Conservation (phyloP, 2,888 invertebrate species). For the Diachrysia chrysitis region DNA sequence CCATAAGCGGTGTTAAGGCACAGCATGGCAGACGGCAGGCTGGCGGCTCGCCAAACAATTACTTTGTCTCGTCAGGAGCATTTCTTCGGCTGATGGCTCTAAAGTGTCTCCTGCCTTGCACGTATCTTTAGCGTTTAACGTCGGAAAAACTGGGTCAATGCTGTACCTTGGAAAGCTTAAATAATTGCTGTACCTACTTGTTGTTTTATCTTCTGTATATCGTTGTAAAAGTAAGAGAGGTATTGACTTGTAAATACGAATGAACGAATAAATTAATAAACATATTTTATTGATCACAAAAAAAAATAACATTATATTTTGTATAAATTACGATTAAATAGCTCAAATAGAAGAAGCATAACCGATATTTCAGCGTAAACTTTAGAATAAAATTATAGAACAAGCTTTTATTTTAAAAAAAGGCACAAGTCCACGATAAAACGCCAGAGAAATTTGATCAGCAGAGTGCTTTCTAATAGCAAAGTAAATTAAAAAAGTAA, state of each 20-base stretch:
- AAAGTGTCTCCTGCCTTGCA: conserved; percentile 64
- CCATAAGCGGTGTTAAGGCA: conserved; percentile 62
- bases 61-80: conserved; percentile 83
- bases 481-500: conserved; percentile 42
- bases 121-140: conserved; percentile 50
- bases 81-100: conserved; percentile 79
- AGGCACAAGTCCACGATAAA: conserved; percentile 2
- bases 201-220: background rate
- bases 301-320: no score
- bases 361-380: no score
- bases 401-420: background rate
- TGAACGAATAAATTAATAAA: no score
- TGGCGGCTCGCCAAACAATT: conserved; percentile 85
- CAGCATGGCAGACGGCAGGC: conserved; percentile 53
- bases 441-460: conserved; percentile 15
- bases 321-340: no score
- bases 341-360: no score
- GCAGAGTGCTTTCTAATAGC: conserved; percentile 13
- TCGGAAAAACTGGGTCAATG: conserved; percentile 40
- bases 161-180: background rate
- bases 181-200: background rate
- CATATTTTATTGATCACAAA: no score
- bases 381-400: background rate
- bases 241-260: background rate
- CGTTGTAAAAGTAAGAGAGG: background rate